Evolutionary conservation across 2,888 invertebrate species (phyloP), one percentile per base, ranked within the genome.

Genomic region (Anarsia innoxiella): DNA sequence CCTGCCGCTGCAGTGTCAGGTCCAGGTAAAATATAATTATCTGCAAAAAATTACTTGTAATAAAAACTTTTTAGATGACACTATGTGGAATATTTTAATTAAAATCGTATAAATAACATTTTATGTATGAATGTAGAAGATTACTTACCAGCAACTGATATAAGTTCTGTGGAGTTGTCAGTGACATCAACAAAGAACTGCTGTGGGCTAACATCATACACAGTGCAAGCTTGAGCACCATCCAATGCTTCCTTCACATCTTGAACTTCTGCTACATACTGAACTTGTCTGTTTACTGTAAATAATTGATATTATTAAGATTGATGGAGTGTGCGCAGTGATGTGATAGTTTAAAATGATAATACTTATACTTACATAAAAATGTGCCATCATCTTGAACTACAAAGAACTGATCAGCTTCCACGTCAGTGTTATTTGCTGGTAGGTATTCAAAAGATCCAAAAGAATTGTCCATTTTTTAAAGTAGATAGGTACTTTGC

Each of bases 331-430:
- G n/a, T n/a, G n/a, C n/a, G n/a, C n/a, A n/a, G n/a, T n/a, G n/a
- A n/a, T n/a, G n/a, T n/a, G n/a, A n/a, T n/a, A n/a, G n/a, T 12
- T 28, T 28, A 12, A 6, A 12, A 28, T 12, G 12, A 28, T 3
- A 12, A 28, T 19, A 19, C 6, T 3, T 19, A 19, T 19, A 19
- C 72, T 65, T 54, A 71, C 76, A 53, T 10, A 80, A 48, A 49
- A 75, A 67, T 25, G 75, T 70, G 9, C 73, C 76, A 59, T 80
- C 71, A 39, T 79, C 73, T 51, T 80, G 71, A 27, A 84, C 68
- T 8, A 84, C 72, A 44, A 73, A 70, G 47, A 73, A 69, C 39
- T 78, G 76, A 16, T 71, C 65, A 1, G 67, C 40, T 33, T 64
- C 64, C 23, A 55, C 37, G 41, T 65, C 66, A 16, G 45, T 37